phyloP scores from a whole-genome alignment of 2,113 vertebrate genomes.

The Halichoeres trimaculatus region DNA sequence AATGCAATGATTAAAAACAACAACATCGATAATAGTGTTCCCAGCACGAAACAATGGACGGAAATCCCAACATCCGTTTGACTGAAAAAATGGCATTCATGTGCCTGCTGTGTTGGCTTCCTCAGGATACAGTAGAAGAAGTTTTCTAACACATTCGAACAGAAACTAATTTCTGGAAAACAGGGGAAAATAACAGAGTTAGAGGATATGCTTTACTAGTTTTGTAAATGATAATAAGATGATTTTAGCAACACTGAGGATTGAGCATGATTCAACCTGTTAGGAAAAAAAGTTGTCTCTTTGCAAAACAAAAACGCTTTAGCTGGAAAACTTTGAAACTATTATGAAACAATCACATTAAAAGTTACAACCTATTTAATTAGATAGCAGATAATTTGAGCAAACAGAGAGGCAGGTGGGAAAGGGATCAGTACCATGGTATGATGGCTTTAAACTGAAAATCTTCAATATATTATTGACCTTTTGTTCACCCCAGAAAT shows the following conservation, averaged over 20 bases:
- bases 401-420: too few species aligned
- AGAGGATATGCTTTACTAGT: not conserved
- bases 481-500: too few species aligned
- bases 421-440: too few species aligned
- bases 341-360: too few species aligned
- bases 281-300: too few species aligned
- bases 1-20: conserved; percentile 79
- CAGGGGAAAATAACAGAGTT: not conserved
- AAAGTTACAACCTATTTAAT: too few species aligned
- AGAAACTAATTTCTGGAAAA: conserved; percentile 26
- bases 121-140: conserved; percentile 67
- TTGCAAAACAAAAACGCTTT: too few species aligned
- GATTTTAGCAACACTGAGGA: too few species aligned
- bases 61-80: conserved; percentile 81
- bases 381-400: not conserved
- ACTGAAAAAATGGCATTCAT: conserved; percentile 78
- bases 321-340: too few species aligned
- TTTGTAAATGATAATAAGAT: not conserved
- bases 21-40: conserved; percentile 77
- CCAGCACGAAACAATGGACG: conserved; percentile 81
- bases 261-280: too few species aligned
- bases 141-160: conserved; percentile 73
- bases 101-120: conserved; percentile 74
- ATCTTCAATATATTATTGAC: too few species aligned
- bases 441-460: too few species aligned